Base-by-base conservation (phyloP, 2,888 invertebrate species). In the Patella ulyssiponensis region DNA sequence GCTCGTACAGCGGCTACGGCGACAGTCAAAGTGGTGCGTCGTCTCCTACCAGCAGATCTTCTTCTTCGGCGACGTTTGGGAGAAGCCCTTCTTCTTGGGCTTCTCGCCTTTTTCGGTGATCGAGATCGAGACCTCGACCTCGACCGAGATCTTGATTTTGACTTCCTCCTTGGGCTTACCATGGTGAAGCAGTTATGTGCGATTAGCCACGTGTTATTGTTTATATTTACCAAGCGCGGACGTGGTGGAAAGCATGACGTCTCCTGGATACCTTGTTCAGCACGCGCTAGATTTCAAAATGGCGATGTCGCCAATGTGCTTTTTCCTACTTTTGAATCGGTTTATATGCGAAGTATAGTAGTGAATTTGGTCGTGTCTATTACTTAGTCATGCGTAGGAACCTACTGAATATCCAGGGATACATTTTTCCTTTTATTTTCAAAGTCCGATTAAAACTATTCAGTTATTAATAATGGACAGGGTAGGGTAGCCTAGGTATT, bases 1-100 rank as follows among this genome's bases (percentile, higher is more conserved):
- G 64, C 64, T 64, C 64, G 64, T 64, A 64, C 64, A 64, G 64
- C 64, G 64, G 64, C 64, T 64, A 64, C 64, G 14, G 64, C 20
- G 7, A 23, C 20, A 20, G 64, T 23, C 20, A 64, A 20, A 14
- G 64, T 64, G 64, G 58, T 58, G 20, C 17, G 12, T 64, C 64
- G 64, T 64, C 12, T 64, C 9, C 64, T 14, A 12, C 64, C 14
- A 44, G 9, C 44, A 44, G 44, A 44, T 64, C 64, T 9, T 23
- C 64, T 9, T 64, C 64, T 17, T 20, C 14, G 17, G 58, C 17
- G 14, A 12, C 20, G 20, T 23, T 11, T 64, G 20, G 64, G 64
- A 64, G 64, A 64, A 23, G 20, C 64, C 11, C 17, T 64, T 20
- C 64, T 64, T 1, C 1, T n/a, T 20, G 64, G 64, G n/a, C 64